Evolutionary conservation across 2,113 vertebrate genomes (phyloP).

Genomic region (Tachysurus fulvidraco): DNA sequence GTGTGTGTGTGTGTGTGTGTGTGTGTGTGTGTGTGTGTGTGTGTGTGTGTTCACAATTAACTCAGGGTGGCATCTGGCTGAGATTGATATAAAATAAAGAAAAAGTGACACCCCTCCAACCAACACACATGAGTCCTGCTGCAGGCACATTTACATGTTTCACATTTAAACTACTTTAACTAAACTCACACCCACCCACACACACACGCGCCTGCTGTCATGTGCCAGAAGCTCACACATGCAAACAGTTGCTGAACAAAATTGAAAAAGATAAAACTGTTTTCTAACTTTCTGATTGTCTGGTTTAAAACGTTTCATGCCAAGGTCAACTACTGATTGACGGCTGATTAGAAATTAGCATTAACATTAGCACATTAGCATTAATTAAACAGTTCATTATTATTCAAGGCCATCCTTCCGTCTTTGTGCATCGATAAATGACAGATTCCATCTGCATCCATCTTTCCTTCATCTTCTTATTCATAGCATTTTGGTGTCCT

Average conservation of each 20-base stretch:
- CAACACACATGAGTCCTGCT: conserved; percentile 11
- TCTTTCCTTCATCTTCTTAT: background rate
- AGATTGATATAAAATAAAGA: background rate
- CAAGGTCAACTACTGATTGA: background rate
- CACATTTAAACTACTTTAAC: conserved; percentile 10
- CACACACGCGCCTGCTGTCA: background rate
- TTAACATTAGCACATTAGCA: conserved; percentile 14
- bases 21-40: background rate
- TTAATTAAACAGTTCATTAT: conserved; percentile 19
- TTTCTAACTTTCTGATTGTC: background rate
- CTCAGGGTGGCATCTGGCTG: conserved; percentile 3
- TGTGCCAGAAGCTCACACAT: background rate
- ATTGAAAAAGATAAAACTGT: background rate
- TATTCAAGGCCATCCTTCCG: conserved; percentile 20
- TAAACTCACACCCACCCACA: background rate
- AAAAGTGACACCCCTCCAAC: background rate
- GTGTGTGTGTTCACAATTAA: background rate
- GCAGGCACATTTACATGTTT: conserved; percentile 15
- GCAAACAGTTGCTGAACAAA: background rate
- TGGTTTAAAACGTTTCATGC: background rate
- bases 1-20: background rate
- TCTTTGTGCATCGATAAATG: background rate
- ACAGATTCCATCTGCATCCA: conserved; percentile 15
- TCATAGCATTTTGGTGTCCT: background rate
- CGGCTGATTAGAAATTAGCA: conserved; percentile 20